Evolutionary conservation across 2,113 vertebrate species (phyloP), one percentile per base, ranked within the genome.

Genomic region (Malurus cyaneus): DNA sequence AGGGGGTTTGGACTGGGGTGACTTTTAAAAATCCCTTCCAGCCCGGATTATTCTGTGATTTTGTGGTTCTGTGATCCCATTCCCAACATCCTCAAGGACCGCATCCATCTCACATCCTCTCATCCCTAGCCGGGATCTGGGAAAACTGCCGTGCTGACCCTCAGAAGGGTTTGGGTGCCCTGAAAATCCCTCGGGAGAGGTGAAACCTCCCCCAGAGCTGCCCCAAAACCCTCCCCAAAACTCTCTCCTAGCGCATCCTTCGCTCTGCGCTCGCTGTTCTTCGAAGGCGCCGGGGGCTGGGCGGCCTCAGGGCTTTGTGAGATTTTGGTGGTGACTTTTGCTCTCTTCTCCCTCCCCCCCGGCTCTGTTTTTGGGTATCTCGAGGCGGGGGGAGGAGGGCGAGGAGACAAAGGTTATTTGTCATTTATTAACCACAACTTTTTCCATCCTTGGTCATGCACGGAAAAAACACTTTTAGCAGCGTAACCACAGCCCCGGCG

Each of bases 341-440:
- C 61, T 82, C 21, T 59, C 3, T 60, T 59, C 18, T 24, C 32
- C 53, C 31, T 9, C 25, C 32, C 41, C 21, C 3, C 14, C 2
- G 1, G 1, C 23, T 14, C 8, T 28, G 31, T 73, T 54, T 83
- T 89, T 81, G 57, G 61, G 65, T 89, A 46, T 74, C 9, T 2
- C 18, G 57, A 69, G n/a, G 77, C 1, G 0, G 34, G 7, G 9
- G 50, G 70, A 7, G 7, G 81, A 18, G 29, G 87, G 72, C 5
- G 4, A 52, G 21, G 86, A 91, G 95, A 96, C 96, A 95, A 97
- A 96, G 91, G 79, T 95, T 95, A 77, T 96, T 95, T 97, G 94
- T 96, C 96, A 95, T 94, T 96, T 96, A 96, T 97, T 95, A 97
- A 97, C 98, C 97, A 76, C 97, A 97, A 74, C 96, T 92, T 95